These are phyloP conservation scores for Psophia crepitans DNA, from an alignment of 2,113 vertebrate genomes.

Conservation along the genomic window DNA sequence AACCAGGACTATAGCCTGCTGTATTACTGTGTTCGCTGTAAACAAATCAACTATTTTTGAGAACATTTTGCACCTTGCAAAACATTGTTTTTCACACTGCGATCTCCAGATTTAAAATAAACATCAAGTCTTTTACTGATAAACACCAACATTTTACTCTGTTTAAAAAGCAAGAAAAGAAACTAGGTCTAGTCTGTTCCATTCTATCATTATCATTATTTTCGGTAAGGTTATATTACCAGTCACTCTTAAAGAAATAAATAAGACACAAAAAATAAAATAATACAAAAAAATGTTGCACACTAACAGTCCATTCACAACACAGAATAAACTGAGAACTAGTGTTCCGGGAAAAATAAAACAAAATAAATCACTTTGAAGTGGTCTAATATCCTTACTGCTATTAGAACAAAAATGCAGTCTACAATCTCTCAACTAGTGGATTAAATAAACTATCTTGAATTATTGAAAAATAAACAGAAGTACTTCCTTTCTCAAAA, in stretches of 20 bases:
- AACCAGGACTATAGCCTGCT: not conserved
- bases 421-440: not conserved
- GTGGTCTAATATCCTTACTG: not conserved
- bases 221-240: not conserved
- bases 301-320: not conserved
- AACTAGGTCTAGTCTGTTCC: rapidly evolving
- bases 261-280: not conserved
- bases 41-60: not conserved
- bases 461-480: not conserved
- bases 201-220: not conserved
- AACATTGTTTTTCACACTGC: not conserved
- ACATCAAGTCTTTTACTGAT: not conserved
- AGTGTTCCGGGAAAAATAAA: too few relatives aligned
- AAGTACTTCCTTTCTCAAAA: not conserved
- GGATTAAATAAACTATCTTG: not conserved
- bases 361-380: not conserved
- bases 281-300: too few relatives aligned
- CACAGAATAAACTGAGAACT: not conserved
- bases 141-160: not conserved
- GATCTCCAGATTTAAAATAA: not conserved
- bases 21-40: not conserved
- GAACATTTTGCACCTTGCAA: not conserved
- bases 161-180: not conserved
- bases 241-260: not conserved
- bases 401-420: not conserved